A percentile compares a stretch with the other conserved stretches of the same genome.
These are phyloP conservation scores for Desmodus rotundus DNA, from an alignment of 2,113 vertebrate species.

Conservation along the genomic window DNA sequence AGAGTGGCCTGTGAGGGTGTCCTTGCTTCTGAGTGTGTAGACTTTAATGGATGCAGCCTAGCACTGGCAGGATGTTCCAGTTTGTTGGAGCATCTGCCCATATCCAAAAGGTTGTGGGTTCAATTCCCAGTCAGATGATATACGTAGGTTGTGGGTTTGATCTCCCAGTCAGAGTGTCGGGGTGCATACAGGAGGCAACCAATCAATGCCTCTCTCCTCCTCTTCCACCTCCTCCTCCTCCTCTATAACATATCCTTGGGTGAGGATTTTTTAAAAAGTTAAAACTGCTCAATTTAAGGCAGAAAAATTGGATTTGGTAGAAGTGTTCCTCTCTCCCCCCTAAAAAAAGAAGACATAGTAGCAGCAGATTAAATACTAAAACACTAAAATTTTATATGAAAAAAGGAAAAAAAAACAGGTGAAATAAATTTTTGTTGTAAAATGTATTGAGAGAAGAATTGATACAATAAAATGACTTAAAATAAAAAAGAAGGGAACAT, in stretches of 20 bases:
- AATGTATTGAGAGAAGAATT: conserved; percentile 11
- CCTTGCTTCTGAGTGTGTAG: not conserved
- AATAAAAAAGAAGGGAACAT: not conserved
- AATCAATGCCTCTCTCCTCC: no score
- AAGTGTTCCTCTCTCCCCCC: not conserved
- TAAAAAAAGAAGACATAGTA: not conserved
- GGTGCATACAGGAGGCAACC: no score
- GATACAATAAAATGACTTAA: conserved; percentile 10
- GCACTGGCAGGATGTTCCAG: no score
- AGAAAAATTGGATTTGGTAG: not conserved
- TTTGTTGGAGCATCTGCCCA: no score
- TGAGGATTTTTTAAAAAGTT: not conserved
- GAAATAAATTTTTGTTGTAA: not conserved
- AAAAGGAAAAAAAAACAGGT: not conserved
- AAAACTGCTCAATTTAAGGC: not conserved
- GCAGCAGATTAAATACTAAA: not conserved
- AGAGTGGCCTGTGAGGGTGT: not conserved
- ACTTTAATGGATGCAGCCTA: not conserved
- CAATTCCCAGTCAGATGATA: no score
- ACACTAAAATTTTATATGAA: not conserved
- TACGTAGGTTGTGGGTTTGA: no score
- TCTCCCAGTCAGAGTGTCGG: no score
- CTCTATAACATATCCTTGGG: no score
- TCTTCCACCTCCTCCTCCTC: no score
- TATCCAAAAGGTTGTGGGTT: no score